Conservation (phyloP, 2,888 invertebrate species). For the Acleris literana region DNA sequence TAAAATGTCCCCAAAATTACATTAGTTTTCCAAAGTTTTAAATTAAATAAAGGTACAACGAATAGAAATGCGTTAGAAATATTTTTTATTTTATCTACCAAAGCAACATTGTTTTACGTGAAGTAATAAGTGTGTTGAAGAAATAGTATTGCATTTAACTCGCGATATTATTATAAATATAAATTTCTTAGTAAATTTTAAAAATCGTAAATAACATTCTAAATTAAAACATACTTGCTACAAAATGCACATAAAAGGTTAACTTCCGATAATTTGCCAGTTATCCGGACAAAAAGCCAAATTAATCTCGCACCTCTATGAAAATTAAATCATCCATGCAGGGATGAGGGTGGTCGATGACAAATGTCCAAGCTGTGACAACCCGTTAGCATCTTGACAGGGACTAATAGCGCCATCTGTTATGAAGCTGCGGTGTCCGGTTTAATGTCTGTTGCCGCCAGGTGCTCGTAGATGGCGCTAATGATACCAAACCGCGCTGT, state of each 20-base stretch:
- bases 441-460: constrained; percentile 52
- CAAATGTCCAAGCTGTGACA: constrained; percentile 72
- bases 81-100: no score
- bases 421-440: constrained; percentile 61
- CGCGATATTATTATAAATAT: no score
- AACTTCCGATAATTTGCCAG: neutral
- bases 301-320: constrained; percentile 50
- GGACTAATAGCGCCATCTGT: constrained; percentile 79
- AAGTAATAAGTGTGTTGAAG: no score
- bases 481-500: constrained; percentile 19
- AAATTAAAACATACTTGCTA: no score
- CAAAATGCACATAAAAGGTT: neutral
- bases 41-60: no score
- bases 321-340: constrained; percentile 70
- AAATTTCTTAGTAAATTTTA: no score
- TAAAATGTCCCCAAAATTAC: no score
- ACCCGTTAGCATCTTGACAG: constrained; percentile 60
- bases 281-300: constrained; percentile 36
- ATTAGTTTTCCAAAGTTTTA: no score
- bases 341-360: constrained; percentile 60
- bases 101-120: no score
- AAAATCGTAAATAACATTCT: no score
- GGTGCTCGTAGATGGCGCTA: constrained; percentile 51
- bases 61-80: no score
- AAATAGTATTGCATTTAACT: no score